Base-by-base conservation (phyloP, 2,888 invertebrate genomes). In the Antheraea assamensis region DNA sequence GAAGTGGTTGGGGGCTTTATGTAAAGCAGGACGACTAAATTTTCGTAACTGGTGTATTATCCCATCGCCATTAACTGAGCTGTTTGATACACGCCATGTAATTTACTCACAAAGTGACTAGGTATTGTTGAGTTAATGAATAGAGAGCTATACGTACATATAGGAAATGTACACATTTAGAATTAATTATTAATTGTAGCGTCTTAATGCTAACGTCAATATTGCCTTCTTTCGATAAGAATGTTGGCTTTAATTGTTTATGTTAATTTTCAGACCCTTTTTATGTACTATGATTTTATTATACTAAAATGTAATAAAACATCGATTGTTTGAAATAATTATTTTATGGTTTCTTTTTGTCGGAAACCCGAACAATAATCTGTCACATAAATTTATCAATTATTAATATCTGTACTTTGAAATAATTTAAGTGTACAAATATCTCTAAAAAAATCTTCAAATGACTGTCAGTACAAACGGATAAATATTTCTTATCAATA, bases 41-140 rank as follows among this genome's bases (percentile, higher is more conserved):
- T 66, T 66, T 35, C 31, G 35, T 66, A 66, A 66, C 66, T 66
- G 35, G 42, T 19, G 66, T 66, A 66, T 66, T 66, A 66, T 19
- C n/a, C 31, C 21, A 35, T 21, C 17, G 19, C 31, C 81, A 78
- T 81, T 81, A 79, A 78, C 73, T 75, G 75, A 74, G 78, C 78
- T 81, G 82, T 81, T 83, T 83, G 82, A 81, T 84, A 83, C 80
- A 79, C 76, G 31, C 66, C 75, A 76, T 77, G 76, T 75, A 80
- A 78, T 79, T 78, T 73, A 78, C 77, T 77, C 77, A 78, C 71
- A n/a, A 66, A 19, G 13, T 66, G 24, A 66, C 35, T 66, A 35
- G 19, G 21, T 66, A 66, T 31, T 31, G 35, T 66, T 66, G 24
- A 27, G 24, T 61, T 61, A 27, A 55, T 55, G 7, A 55, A 55